Conservation (phyloP, 1,140 invertebrate genomes). For the Drosophila parabipectinata region DNA sequence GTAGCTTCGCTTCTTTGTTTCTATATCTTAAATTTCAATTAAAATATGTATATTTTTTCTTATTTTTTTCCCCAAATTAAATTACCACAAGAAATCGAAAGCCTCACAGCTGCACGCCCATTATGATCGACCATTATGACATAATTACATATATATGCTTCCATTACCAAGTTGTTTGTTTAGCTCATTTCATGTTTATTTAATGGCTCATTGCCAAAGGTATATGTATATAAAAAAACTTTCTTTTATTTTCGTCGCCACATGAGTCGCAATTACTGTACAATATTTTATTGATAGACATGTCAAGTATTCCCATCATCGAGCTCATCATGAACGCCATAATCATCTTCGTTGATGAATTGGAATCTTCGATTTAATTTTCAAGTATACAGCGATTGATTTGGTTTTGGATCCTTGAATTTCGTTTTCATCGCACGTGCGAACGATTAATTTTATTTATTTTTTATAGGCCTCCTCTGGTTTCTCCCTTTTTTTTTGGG, state of each 20-base stretch:
- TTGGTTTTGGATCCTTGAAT: slow-evolving; percentile 35
- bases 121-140: slow-evolving; percentile 50
- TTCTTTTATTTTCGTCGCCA: slow-evolving; percentile 67
- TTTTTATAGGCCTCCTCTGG: slow-evolving; percentile 23
- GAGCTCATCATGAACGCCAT: slow-evolving; percentile 21
- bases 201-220: slow-evolving; percentile 35
- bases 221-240: slow-evolving; percentile 37
- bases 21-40: background rate
- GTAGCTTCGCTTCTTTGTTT: background rate
- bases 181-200: slow-evolving; percentile 23
- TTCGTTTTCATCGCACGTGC: slow-evolving; percentile 64
- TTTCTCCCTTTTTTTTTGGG: slow-evolving; percentile 12
- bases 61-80: slow-evolving; percentile 1
- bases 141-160: slow-evolving; percentile 57
- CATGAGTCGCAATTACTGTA: slow-evolving; percentile 55
- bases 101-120: slow-evolving; percentile 25
- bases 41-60: background rate
- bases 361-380: slow-evolving; percentile 33
- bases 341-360: slow-evolving; percentile 29
- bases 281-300: slow-evolving; percentile 63
- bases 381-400: slow-evolving; percentile 30
- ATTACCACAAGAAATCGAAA: slow-evolving; percentile 1
- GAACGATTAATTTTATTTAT: slow-evolving; percentile 61
- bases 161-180: slow-evolving; percentile 52
- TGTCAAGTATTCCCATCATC: slow-evolving; percentile 59